Conservation (phyloP, 1,140 invertebrate genomes). For the Formica selysi region DNA sequence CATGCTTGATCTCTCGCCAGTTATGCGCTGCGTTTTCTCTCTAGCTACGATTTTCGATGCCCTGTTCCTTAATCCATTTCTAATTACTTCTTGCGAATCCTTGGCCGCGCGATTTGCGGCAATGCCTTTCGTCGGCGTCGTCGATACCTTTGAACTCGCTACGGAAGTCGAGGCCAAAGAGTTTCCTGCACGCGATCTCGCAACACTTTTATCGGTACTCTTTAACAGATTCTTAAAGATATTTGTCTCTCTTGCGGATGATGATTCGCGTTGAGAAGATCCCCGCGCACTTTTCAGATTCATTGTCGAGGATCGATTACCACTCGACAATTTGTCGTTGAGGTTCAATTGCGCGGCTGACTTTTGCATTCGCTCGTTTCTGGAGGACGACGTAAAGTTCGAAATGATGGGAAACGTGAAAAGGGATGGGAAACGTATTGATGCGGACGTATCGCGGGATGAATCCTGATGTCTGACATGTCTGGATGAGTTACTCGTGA, state of each 20-base stretch:
- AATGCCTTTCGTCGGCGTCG: not conserved
- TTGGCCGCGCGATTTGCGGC: not conserved
- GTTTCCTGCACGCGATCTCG: not conserved
- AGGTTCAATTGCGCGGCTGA: conserved; percentile 26
- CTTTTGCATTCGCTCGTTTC: conserved; percentile 10
- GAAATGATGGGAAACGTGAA: conserved; percentile 45
- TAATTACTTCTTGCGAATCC: conserved; percentile 14
- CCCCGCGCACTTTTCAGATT: not conserved
- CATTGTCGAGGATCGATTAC: not conserved
- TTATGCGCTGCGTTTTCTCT: conserved; percentile 5
- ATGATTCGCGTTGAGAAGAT: not conserved
- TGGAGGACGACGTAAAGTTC: conserved; percentile 7
- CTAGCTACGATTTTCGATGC: not conserved
- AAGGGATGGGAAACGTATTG: conserved; percentile 48
- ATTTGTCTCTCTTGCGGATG: not conserved
- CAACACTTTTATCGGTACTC: not conserved
- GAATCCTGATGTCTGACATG: not conserved
- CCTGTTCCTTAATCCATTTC: not conserved
- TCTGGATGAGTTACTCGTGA: conserved; percentile 15
- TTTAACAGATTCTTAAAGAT: not conserved
- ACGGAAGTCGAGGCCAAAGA: not conserved
- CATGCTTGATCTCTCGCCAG: conserved; percentile 2
- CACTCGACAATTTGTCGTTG: not conserved
- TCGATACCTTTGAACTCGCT: not conserved
- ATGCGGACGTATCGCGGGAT: conserved; percentile 11